Evolutionary conservation across 2,797 vertebrate species (phyloP).

Genomic region (Pangasius sanitwongsei): DNA sequence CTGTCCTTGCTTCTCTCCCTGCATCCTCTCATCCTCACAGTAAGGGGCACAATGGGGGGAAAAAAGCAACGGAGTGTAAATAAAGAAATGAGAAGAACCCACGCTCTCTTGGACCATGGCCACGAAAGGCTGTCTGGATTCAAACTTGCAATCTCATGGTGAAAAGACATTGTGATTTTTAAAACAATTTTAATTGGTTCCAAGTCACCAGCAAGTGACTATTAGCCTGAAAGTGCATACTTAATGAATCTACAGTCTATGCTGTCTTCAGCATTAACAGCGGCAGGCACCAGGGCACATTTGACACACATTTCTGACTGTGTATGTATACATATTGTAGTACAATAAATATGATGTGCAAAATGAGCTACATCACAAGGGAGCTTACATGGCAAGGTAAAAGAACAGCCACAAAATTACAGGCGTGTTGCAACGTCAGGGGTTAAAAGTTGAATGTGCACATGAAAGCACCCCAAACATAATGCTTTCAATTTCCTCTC

Average conservation of each 20-base stretch:
- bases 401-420: neutral
- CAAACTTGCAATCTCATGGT: neutral
- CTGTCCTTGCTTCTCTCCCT: neutral
- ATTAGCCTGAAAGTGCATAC: neutral
- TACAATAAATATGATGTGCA: neutral
- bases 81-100: neutral
- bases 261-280: neutral
- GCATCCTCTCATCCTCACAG: neutral
- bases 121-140: neutral
- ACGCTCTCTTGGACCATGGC: neutral
- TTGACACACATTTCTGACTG: neutral
- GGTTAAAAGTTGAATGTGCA: slow-evolving; percentile 53
- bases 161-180: neutral
- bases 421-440: slow-evolving; percentile 14
- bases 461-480: slow-evolving; percentile 35
- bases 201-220: neutral
- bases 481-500: slow-evolving; percentile 58
- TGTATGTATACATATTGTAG: neutral
- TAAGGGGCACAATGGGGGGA: neutral
- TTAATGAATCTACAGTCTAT: neutral
- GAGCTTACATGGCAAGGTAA: neutral
- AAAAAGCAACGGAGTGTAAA: neutral
- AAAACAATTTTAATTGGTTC: neutral
- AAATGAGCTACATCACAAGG: neutral
- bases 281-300: neutral